These are phyloP conservation scores for Drosophila vallismaia DNA, from an alignment of 2,888 invertebrate species.

Conservation along the genomic window DNA sequence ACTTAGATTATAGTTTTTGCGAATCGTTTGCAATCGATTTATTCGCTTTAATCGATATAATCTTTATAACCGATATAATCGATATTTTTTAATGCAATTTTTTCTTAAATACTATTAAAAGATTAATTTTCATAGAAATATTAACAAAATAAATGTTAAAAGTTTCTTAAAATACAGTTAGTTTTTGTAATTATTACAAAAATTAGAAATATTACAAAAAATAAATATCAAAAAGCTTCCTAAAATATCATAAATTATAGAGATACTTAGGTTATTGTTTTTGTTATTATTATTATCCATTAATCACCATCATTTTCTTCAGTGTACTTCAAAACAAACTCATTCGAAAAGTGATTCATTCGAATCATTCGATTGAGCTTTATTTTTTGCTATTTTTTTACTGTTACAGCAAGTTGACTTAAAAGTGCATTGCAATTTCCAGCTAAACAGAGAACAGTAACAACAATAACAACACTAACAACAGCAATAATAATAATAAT, in stretches of 20 bases:
- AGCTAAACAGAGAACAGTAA: conserved; percentile 64
- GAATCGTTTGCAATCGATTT: too few species aligned
- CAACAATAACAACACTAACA: conserved; percentile 31
- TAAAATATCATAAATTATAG: too few species aligned
- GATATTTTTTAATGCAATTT: too few species aligned
- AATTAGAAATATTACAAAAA: too few species aligned
- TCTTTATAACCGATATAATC: conserved; percentile 18
- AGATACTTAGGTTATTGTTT: too few species aligned
- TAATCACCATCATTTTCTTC: neutral
- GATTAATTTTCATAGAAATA: conserved; percentile 31
- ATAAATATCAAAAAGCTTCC: too few species aligned
- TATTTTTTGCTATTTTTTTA: conserved; percentile 47
- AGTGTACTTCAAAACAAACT: neutral
- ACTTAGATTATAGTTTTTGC: too few species aligned
- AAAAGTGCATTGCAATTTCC: conserved; percentile 69
- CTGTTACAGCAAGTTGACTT: conserved; percentile 67
- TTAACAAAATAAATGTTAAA: conserved; percentile 1
- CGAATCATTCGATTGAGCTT: conserved; percentile 44
- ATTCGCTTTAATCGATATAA: too few species aligned
- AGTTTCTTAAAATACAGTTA: neutral
- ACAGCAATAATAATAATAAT: conserved; percentile 32
- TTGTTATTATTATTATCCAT: too few species aligned
- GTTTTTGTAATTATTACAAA: too few species aligned
- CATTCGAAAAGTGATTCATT: conserved; percentile 49
- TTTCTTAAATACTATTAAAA: too few species aligned